Evolutionary conservation across 2,888 invertebrate species (phyloP), one percentile per base, ranked within the genome.

Genomic region (Euplagia quadripunctaria): DNA sequence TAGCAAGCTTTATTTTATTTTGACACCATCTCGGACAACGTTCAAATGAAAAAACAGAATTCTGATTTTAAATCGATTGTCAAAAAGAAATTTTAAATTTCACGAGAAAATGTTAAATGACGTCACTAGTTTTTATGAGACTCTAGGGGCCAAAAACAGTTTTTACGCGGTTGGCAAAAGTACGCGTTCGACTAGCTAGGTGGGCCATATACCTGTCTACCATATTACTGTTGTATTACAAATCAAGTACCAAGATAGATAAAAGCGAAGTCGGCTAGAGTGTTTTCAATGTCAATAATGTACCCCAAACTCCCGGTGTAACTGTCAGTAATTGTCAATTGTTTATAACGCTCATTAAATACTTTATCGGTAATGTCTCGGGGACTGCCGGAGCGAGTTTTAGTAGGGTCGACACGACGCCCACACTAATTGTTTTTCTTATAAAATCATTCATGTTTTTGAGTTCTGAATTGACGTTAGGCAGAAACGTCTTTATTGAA

Each of bases 271-370:
- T 31, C 31, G 14, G 2, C 61, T 4, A 31, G 20, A 58, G 5
- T 43, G 52, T 20, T 64, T 68, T 51, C 68, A 69, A 65, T 65
- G 51, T 49, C 71, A 68, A 70, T 70, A 73, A 61, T 52, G 12
- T 55, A 12, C 66, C 20, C 51, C 42, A 16, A 51, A 63, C 63
- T 14, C 68, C 64, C 46, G 43, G 66, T 65, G 55, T 66, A 69
- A 72, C 75, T 72, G 75, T 72, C 76, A 71, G 68, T 81, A 74
- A 83, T 83, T 82, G 77, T 71, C 73, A 82, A 77, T 74, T 81
- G 84, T 83, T 77, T 81, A 82, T 81, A 75, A 76, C 61, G 17
- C 68, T 70, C 75, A 79, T 84, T 81, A 79, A 82, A 79, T 79
- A 83, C 77, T 82, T 81, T 84, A 84, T 82, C 72, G 79, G 78